Evolutionary conservation across 2,797 vertebrate genomes (phyloP).

Genomic region (Myotis pilosus): DNA sequence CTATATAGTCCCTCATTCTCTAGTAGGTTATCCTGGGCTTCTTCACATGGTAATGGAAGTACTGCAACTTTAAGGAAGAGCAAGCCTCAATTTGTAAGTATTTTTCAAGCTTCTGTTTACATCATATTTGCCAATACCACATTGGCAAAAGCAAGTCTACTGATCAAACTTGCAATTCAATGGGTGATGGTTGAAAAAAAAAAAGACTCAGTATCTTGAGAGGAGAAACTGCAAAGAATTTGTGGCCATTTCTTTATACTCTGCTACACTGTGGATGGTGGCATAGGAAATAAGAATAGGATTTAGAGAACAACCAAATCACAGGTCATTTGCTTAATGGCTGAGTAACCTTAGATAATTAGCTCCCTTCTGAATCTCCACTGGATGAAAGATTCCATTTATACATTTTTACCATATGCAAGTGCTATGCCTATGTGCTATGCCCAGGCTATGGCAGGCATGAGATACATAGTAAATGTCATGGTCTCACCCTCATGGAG

Average conservation of each 20-base stretch:
- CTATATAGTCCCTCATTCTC: background rate
- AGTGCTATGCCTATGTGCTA: background rate
- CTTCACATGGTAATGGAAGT: background rate
- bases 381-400: background rate
- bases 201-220: background rate
- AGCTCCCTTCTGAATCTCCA: background rate
- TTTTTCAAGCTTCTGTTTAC: background rate
- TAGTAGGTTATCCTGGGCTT: background rate
- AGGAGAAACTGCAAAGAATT: background rate
- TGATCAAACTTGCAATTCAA: background rate
- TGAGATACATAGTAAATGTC: background rate
- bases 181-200: background rate
- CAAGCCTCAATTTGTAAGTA: background rate
- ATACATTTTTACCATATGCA: background rate
- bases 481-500: background rate
- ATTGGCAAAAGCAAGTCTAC: background rate
- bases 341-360: background rate
- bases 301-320: background rate
- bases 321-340: background rate
- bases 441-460: background rate
- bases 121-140: background rate
- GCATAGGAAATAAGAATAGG: background rate
- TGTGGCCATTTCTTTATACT: conserved; percentile 9
- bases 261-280: background rate
- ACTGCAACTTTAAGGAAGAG: background rate